Evolutionary conservation across 1,140 invertebrate genomes (phyloP).

Genomic region (Euwallacea fornicatus): DNA sequence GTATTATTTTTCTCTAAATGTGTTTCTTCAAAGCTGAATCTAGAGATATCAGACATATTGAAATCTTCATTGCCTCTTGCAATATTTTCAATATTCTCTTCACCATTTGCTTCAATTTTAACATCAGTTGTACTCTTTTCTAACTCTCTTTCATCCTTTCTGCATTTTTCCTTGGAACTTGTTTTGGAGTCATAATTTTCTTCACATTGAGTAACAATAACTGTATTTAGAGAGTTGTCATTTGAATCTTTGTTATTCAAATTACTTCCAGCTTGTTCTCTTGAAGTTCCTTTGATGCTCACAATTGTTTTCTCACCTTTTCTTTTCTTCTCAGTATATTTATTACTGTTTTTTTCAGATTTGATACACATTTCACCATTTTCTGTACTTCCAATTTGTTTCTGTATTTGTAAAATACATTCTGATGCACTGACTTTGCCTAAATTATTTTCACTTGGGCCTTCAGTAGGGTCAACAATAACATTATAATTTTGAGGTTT

Average conservation of each 20-base stretch:
- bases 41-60: no score
- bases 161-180: no score
- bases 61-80: no score
- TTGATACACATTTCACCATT: no score
- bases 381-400: no score
- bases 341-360: neutral
- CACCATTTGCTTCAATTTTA: constrained; percentile 19
- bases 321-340: no score
- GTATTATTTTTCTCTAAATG: constrained; percentile 25
- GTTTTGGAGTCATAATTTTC: no score
- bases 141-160: neutral
- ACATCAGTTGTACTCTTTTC: neutral
- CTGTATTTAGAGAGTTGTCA: neutral
- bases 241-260: constrained; percentile 2
- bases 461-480: neutral
- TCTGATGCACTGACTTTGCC: no score
- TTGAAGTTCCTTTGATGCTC: neutral
- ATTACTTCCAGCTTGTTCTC: neutral
- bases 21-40: constrained; percentile 35
- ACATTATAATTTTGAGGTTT: neutral
- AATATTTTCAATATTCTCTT: no score
- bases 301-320: neutral
- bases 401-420: no score
- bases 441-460: neutral
- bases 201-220: no score